Base-by-base conservation (phyloP, 2,888 invertebrate species). In the Apodemia duryi region DNA sequence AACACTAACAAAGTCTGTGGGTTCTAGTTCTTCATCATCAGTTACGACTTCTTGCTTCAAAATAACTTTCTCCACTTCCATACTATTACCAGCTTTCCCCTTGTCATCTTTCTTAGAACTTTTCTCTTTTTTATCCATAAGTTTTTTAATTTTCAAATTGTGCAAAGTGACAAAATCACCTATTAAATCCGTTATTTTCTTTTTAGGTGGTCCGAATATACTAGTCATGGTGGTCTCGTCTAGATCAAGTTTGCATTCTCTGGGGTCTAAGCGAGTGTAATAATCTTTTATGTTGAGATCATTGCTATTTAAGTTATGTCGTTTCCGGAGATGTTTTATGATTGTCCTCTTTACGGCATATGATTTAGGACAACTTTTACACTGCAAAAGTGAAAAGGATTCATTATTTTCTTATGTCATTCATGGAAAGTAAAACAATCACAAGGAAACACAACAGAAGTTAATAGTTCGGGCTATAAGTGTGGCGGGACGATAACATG, bases 321-420 rank as follows among this genome's bases (percentile, higher is more conserved):
- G 84, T 60, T 84, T 83, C 0, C 86, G 81, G n/a, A 93, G 74
- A 72, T 93, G 93, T 41, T 84, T 85, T 2, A 90, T 72, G 65
- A 93, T 84, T 1, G 92, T 86, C 51, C 88, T 83, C 67, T 87
- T 87, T 7, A 86, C 85, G 28, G 91, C 85, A 70, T 88, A 93
- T 0, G 86, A 81, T 74, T 93, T 93, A 2, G 88, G 82, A 71
- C 93, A 93, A 65, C 86, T 77, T 71, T 89, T 87, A 76, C 93
- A 93, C 92, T 93, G 84, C 41, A 86, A 65, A 60, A 5, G n/a
- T 13, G 38, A 63, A 60, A 7, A 35, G 28, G 51, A 29, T 28
- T 62, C 21, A 21, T 21, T 21, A 21, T 21, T 21, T 21, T 21
- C 21, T 21, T 21, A 21, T 21, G 21, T 21, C 21, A 21, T 32